A percentile compares a stretch with the other conserved stretches of the same genome.
These are phyloP conservation scores for Rhabdomys dilectus DNA, from an alignment of 2,113 vertebrate genomes.

Conservation along the genomic window DNA sequence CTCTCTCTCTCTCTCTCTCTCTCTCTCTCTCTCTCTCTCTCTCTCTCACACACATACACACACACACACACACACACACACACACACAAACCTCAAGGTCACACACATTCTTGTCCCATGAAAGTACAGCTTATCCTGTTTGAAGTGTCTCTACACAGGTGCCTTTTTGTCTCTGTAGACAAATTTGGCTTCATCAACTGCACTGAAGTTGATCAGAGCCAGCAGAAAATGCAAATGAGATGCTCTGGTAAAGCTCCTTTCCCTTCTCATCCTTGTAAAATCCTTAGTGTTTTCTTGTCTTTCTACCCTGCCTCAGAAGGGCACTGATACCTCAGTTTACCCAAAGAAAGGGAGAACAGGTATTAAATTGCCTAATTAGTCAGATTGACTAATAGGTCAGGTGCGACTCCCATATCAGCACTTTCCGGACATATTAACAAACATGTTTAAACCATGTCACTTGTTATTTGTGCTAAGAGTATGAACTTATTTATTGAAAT, in stretches of 20 bases:
- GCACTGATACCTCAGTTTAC: neutral
- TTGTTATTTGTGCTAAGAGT: neutral
- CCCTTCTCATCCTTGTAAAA: neutral
- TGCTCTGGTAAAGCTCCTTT: neutral
- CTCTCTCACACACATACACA: too few species aligned
- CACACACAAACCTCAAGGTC: too few species aligned
- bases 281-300: neutral
- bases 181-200: neutral
- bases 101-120: neutral
- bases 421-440: neutral
- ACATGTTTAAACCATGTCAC: neutral
- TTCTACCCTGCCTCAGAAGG: neutral
- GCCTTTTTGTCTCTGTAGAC: neutral
- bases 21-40: too few species aligned
- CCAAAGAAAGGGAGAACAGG: neutral
- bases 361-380: neutral
- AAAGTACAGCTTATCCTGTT: neutral
- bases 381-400: neutral
- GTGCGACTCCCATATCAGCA: neutral
- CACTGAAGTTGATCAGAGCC: neutral
- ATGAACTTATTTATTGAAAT: neutral
- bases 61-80: too few species aligned
- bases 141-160: neutral
- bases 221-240: neutral
- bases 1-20: too few species aligned